phyloP scores from a whole-genome alignment of 35 echinoderm and acorn worm species.

The Acanthaster planci region DNA sequence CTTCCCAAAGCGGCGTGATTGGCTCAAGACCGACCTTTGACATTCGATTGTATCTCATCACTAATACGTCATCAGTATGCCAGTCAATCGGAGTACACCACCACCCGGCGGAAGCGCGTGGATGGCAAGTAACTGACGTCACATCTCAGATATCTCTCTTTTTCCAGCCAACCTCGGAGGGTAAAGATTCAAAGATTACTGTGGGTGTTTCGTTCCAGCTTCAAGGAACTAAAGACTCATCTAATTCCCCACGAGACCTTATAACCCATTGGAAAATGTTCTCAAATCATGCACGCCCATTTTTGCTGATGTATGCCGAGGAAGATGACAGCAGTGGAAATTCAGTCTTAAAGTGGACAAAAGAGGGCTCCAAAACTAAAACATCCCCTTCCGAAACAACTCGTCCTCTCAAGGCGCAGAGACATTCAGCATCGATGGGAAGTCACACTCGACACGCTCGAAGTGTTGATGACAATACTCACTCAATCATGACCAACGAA shows the following conservation, averaged over 20 bases:
- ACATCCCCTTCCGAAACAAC: too few species aligned
- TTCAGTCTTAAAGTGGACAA: slow-evolving; percentile 35
- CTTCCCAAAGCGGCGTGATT: neutral
- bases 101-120: neutral
- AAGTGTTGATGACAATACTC: slow-evolving; percentile 28
- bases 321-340: slow-evolving; percentile 12
- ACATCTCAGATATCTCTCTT: slow-evolving; percentile 29
- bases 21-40: neutral
- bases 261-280: neutral
- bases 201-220: neutral
- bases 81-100: slow-evolving; percentile 34
- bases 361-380: neutral
- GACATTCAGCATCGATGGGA: neutral
- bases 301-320: slow-evolving; percentile 48
- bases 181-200: neutral
- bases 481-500: slow-evolving; percentile 38
- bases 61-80: slow-evolving; percentile 1
- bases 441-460: neutral
- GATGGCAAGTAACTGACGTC: slow-evolving; percentile 37
- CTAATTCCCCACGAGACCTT: neutral
- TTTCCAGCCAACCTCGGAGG: slow-evolving; percentile 22
- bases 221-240: neutral
- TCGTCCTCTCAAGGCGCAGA: slow-evolving; percentile 3
- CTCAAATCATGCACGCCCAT: slow-evolving; percentile 39
- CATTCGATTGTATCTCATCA: neutral